phyloP scores from a whole-genome alignment of 2,797 vertebrate species.

The Eulemur coronatus region DNA sequence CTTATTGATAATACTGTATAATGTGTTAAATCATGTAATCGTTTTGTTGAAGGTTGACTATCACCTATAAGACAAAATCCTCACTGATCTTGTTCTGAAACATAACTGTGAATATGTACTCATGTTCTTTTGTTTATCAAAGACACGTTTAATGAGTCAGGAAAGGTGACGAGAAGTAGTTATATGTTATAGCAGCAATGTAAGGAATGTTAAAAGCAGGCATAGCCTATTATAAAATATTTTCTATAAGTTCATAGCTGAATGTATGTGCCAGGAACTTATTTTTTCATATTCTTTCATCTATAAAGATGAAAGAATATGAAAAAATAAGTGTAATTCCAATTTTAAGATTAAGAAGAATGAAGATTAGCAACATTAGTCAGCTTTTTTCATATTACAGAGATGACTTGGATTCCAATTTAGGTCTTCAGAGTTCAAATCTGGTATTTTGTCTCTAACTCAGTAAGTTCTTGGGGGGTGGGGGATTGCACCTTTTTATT shows the following conservation, averaged over 20 bases:
- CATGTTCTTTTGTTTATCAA: background rate
- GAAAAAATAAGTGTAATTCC: too few relatives aligned
- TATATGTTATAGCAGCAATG: background rate
- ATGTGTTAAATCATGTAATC: background rate
- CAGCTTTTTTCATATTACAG: background rate
- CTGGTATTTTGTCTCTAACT: background rate
- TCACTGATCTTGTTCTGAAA: background rate
- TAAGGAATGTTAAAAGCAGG: background rate
- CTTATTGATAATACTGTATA: background rate
- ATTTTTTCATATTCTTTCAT: background rate
- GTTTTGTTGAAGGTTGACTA: background rate
- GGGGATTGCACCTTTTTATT: background rate
- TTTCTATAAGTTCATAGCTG: background rate
- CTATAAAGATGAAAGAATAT: background rate
- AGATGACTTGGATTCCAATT: background rate
- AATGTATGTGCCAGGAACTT: background rate
- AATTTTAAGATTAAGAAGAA: background rate
- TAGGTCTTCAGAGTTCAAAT: background rate
- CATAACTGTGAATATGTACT: background rate
- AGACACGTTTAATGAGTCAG: background rate
- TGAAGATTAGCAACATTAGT: background rate
- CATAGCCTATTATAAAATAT: background rate
- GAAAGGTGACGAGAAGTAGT: background rate
- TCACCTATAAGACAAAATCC: background rate
- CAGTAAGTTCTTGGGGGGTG: background rate